Evolutionary conservation across 1,140 invertebrate genomes (phyloP).

Genomic region (Aphis craccivora): DNA sequence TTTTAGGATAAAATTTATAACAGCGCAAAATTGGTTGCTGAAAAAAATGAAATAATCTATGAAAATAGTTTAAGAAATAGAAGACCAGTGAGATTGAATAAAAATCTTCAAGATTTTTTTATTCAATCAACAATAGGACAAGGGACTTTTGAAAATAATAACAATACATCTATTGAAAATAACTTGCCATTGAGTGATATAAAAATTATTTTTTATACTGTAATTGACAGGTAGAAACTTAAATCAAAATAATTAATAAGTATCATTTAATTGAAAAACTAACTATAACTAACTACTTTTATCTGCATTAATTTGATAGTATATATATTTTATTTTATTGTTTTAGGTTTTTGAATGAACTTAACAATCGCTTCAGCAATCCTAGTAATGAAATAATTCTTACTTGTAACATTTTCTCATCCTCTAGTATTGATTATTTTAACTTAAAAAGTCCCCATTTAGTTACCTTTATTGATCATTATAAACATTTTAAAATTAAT

Average conservation of each 20-base stretch:
- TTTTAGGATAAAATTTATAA: not conserved
- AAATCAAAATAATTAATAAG: no score
- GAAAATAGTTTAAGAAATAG: not conserved
- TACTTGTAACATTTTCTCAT: not conserved
- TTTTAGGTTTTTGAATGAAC: conserved; percentile 27
- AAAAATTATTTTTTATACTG: not conserved
- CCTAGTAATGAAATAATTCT: not conserved
- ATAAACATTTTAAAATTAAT: conserved; percentile 3
- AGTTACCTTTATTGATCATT: not conserved
- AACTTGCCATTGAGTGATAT: not conserved
- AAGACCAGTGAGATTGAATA: not conserved
- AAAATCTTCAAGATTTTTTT: not conserved
- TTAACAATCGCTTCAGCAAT: not conserved
- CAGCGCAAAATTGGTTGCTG: not conserved
- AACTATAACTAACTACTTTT: no score
- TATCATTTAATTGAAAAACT: no score
- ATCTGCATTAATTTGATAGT: no score
- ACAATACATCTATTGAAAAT: not conserved
- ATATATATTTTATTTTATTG: not conserved
- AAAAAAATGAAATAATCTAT: not conserved
- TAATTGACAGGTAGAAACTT: not conserved
- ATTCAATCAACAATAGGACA: not conserved
- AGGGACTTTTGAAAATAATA: not conserved
- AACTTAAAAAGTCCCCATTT: conserved; percentile 18
- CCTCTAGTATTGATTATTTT: conserved; percentile 17